A percentile compares a stretch with the other conserved stretches of the same genome.
These are phyloP conservation scores for Agrochola lychnidis DNA, from an alignment of 2,888 invertebrate species.

Conservation along the genomic window DNA sequence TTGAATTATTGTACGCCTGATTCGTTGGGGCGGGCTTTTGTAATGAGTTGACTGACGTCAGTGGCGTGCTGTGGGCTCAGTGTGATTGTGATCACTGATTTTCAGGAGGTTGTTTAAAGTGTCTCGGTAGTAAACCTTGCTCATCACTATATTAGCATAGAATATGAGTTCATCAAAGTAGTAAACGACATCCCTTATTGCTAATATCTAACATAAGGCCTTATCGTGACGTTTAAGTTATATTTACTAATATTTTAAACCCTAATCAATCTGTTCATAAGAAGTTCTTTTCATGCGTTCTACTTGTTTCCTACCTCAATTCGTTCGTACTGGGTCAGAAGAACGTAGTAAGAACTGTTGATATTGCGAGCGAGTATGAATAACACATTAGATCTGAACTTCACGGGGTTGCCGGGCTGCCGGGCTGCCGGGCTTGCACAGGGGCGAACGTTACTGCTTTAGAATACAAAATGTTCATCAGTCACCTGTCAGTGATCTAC, in stretches of 20 bases:
- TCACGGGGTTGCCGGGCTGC: background rate
- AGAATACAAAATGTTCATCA: slow-evolving; percentile 12
- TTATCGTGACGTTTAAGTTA: background rate
- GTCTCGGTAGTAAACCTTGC: background rate
- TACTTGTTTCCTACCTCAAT: slow-evolving; percentile 10
- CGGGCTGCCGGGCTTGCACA: background rate
- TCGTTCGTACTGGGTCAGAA: slow-evolving; percentile 47
- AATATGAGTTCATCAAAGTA: background rate
- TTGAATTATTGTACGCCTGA: slow-evolving; percentile 69
- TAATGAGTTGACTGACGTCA: slow-evolving; percentile 58
- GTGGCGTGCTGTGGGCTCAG: slow-evolving; percentile 30
- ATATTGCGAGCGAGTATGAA: slow-evolving; percentile 52
- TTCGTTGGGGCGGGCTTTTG: slow-evolving; percentile 60
- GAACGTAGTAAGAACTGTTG: slow-evolving; percentile 40
- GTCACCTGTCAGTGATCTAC: background rate
- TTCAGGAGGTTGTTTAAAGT: background rate
- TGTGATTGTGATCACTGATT: slow-evolving; percentile 21
- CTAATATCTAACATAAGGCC: background rate
- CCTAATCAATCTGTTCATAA: background rate
- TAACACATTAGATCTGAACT: slow-evolving; percentile 58
- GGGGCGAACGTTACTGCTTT: slow-evolving; percentile 4
- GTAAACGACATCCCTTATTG: background rate
- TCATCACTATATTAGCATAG: background rate
- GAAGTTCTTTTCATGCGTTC: background rate
- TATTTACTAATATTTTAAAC: background rate